These are phyloP conservation scores for Kryphioiulus occultus DNA, from an alignment of 2,888 invertebrate genomes.

Conservation along the genomic window DNA sequence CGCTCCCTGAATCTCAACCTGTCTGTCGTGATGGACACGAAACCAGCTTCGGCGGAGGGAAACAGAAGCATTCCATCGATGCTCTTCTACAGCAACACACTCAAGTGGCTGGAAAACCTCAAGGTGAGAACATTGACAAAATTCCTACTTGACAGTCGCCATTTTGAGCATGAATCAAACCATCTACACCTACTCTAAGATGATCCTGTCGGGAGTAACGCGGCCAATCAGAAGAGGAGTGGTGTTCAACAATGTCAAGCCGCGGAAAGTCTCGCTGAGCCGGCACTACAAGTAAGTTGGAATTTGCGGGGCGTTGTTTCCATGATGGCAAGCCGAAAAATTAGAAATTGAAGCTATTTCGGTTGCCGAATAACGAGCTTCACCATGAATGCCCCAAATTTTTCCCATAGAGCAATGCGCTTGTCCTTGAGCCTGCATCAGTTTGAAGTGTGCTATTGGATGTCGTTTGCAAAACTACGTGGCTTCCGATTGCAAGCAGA, in stretches of 20 bases:
- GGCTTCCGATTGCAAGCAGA: constrained; percentile 87
- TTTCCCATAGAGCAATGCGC: constrained; percentile 67
- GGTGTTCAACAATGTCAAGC: constrained; percentile 83
- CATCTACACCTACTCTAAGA: constrained; percentile 58
- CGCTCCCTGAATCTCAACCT: constrained; percentile 85
- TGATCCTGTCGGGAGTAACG: constrained; percentile 81
- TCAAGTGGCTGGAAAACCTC: constrained; percentile 94
- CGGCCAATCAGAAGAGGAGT: constrained; percentile 91
- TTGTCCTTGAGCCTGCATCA: constrained; percentile 86
- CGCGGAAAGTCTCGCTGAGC: constrained; percentile 88
- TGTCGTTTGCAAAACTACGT: constrained; percentile 93
- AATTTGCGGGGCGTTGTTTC: constrained; percentile 16
- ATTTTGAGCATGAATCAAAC: background rate
- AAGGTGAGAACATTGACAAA: constrained; percentile 72
- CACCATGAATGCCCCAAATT: background rate
- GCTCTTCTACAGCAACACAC: constrained; percentile 89
- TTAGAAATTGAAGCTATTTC: too few relatives aligned
- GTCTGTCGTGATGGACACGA: constrained; percentile 79
- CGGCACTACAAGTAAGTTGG: constrained; percentile 70
- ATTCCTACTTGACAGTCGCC: background rate
- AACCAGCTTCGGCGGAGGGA: constrained; percentile 65
- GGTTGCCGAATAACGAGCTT: background rate
- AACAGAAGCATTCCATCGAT: constrained; percentile 63
- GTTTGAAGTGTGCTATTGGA: constrained; percentile 87
- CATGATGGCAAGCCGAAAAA: too few relatives aligned